phyloP scores from a whole-genome alignment of 1,140 invertebrate genomes.

The Yoshiicerus persimilis region DNA sequence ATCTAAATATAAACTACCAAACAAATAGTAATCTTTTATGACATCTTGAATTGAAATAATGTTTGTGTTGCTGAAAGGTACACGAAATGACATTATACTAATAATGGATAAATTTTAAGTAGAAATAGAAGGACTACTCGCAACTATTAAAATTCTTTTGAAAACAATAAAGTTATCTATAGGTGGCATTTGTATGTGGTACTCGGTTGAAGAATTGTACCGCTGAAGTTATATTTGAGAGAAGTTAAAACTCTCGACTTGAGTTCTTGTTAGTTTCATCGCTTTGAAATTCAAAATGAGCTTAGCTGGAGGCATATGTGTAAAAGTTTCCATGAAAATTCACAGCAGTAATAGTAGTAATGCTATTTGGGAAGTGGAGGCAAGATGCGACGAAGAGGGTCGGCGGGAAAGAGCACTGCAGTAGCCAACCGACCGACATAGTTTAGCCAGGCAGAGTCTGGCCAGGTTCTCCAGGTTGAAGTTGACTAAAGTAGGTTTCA shows the following conservation, averaged over 20 bases:
- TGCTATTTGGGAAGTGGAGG: not conserved
- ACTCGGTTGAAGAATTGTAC: not conserved
- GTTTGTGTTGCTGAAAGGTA: not conserved
- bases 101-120: not conserved
- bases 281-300: conserved; percentile 6
- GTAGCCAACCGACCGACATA: not conserved
- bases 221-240: not conserved
- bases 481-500: conserved; percentile 16
- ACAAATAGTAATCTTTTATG: not conserved
- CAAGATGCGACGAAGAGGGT: not conserved
- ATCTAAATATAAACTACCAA: too few species aligned
- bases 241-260: not conserved
- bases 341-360: not conserved
- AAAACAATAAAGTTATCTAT: not conserved
- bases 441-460: too few species aligned
- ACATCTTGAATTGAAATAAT: not conserved
- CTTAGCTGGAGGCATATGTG: not conserved
- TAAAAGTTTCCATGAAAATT: not conserved
- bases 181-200: not conserved
- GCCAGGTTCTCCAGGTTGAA: not conserved
- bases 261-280: not conserved
- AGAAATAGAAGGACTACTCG: not conserved
- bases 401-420: not conserved
- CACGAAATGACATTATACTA: too few species aligned
- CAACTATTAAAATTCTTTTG: not conserved